A percentile compares a stretch with the other conserved stretches of the same genome.
phyloP scores from a whole-genome alignment of 2,888 invertebrate genomes.

The Ceramica pisi region DNA sequence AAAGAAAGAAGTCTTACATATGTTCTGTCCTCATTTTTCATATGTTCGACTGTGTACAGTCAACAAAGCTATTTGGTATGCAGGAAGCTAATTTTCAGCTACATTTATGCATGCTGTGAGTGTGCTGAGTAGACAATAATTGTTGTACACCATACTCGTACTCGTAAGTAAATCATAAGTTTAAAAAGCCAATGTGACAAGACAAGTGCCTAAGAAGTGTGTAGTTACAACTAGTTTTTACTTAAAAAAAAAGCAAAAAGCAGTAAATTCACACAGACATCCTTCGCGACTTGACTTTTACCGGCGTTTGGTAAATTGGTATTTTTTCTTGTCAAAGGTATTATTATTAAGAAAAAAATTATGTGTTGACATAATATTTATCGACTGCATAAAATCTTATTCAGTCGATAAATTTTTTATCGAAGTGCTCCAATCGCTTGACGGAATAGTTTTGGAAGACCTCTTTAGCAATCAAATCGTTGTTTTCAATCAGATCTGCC shows the following conservation, averaged over 20 bases:
- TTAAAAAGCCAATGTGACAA: too few relatives aligned
- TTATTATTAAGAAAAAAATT: not conserved
- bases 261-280: not conserved
- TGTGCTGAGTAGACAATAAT: too few relatives aligned
- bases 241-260: not conserved
- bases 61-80: too few relatives aligned
- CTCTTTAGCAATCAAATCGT: slow-evolving; percentile 63
- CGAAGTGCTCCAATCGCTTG: not conserved
- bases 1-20: too few relatives aligned
- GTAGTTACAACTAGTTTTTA: not conserved
- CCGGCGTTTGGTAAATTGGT: not conserved
- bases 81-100: too few relatives aligned
- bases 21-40: too few relatives aligned
- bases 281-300: not conserved
- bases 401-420: not conserved
- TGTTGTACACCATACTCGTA: too few relatives aligned
- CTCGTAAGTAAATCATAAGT: too few relatives aligned
- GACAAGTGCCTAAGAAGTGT: too few relatives aligned
- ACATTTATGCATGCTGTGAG: too few relatives aligned
- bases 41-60: too few relatives aligned
- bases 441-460: not conserved
- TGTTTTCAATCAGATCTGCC: slow-evolving; percentile 67
- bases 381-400: not conserved
- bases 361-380: not conserved
- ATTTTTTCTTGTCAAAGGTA: not conserved